Base-by-base conservation (phyloP, 2,113 vertebrate species). In the Nothocercus nigrocapillus region DNA sequence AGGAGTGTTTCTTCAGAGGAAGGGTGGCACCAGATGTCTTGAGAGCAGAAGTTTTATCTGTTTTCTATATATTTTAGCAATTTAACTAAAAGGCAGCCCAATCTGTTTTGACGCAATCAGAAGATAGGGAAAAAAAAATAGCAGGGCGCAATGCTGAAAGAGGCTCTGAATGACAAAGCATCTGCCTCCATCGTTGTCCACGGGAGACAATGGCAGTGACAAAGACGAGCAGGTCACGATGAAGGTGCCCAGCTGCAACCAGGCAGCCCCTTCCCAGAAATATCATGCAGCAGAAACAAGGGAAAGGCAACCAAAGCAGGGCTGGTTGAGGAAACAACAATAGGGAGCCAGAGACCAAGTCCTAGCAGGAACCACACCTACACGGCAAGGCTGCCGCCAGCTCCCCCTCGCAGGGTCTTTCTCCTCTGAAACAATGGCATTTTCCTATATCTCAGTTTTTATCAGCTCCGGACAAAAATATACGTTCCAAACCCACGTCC, bases 341-440 rank as follows among this genome's bases (percentile, higher is more conserved):
- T 95, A 96, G 96, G 91, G 74, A 58, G 96, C 91, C 76, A 61
- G 42, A 91, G 93, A 80, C 5, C 83, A 62, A 68, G 91, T 85
- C 58, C 58, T 83, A 63, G 95, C 83, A 58, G 56, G 93, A 97
- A 93, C 96, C 96, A 86, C 91, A 97, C 96, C 97, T 94, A 96
- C 70, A 87, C n/a, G 64, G 30, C 96, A 86, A 96, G 76, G 85
- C 95, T 87, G 87, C 62, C 90, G 85, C 32, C 73, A 82, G 36
- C 38, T 85, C 95, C 73, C 32, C 1, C 0, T 58, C 78, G 36
- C 9, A 7, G 25, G 47, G 51, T 90, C 56, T 88, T 85, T 42
- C 44, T 88, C 36, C 58, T 11, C 5, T 74, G 68, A 77, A 89
- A 97, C 94, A 96, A 97, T 88, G 12, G 91, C 79, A 73, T n/a